Conservation (phyloP, 1,140 invertebrate genomes). For the Lepidotrigona ventralis region DNA sequence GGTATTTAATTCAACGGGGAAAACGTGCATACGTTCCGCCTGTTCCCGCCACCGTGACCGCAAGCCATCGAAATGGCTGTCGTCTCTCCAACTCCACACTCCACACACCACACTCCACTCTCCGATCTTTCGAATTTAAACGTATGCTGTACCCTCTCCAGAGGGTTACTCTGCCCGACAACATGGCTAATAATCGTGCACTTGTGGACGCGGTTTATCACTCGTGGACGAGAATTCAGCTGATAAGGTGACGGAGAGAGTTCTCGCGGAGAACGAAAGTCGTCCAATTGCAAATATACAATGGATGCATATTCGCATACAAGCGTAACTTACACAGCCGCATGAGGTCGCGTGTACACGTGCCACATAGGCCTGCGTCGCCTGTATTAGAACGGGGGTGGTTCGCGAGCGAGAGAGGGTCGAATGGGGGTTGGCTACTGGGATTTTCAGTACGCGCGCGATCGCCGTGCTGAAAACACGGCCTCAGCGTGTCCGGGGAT, state of each 20-base stretch:
- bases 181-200: not conserved
- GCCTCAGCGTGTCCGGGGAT: conserved; percentile 10
- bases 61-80: not conserved
- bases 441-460: conserved; percentile 71
- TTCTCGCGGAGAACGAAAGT: not conserved
- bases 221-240: not conserved
- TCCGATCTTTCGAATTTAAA: not conserved
- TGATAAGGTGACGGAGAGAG: conserved; percentile 3
- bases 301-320: not conserved
- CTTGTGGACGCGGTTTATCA: not conserved
- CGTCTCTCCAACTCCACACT: too few species aligned
- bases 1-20: conserved; percentile 17
- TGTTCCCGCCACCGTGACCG: not conserved
- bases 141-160: too few species aligned
- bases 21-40: too few species aligned
- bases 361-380: not conserved
- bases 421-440: conserved; percentile 66
- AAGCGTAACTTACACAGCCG: conserved; percentile 27
- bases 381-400: conserved; percentile 52
- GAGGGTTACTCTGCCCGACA: not conserved
- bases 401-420: conserved; percentile 42
- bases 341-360: not conserved
- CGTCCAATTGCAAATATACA: not conserved
- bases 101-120: not conserved
- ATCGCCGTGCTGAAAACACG: conserved; percentile 69